phyloP scores from a whole-genome alignment of 2,113 vertebrate genomes.

The Isichthys henryi region DNA sequence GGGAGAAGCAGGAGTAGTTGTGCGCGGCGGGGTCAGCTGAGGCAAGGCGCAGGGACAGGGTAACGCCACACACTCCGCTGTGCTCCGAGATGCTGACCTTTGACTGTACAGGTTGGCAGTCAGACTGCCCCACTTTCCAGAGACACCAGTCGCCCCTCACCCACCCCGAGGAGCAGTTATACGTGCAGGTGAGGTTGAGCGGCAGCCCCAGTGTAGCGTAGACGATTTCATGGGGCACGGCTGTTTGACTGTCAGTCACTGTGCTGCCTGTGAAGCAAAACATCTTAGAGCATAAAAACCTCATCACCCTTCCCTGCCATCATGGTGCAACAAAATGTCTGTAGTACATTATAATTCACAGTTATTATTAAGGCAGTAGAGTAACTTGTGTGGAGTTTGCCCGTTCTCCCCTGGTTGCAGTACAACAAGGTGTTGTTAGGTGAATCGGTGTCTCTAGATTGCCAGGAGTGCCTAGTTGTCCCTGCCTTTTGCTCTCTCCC shows the following conservation, averaged over 20 bases:
- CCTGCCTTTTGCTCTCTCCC: neutral
- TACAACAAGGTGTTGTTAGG: neutral
- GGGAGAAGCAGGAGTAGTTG: conserved; percentile 50
- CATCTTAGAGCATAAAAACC: neutral
- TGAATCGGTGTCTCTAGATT: neutral
- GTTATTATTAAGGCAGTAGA: neutral
- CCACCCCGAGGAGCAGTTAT: conserved; percentile 58
- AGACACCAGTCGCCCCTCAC: conserved; percentile 48
- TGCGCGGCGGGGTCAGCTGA: conserved; percentile 33
- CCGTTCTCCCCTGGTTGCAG: neutral
- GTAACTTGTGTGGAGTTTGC: neutral
- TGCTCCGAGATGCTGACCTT: neutral
- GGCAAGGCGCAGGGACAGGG: conserved; percentile 34
- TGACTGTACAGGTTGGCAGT: neutral
- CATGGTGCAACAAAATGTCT: neutral
- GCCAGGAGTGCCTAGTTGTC: neutral
- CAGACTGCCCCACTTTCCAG: neutral
- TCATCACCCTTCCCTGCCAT: neutral
- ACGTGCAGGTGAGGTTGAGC: conserved; percentile 52
- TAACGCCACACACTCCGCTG: conserved; percentile 36
- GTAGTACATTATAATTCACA: neutral
- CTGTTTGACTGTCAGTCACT: conserved; percentile 13
- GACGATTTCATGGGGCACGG: conserved; percentile 11
- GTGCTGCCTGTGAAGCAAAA: conserved; percentile 10
- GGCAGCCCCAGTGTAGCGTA: conserved; percentile 36